These are phyloP conservation scores for Ernsta delagoae DNA, from an alignment of 2,888 invertebrate species.

Conservation along the genomic window DNA sequence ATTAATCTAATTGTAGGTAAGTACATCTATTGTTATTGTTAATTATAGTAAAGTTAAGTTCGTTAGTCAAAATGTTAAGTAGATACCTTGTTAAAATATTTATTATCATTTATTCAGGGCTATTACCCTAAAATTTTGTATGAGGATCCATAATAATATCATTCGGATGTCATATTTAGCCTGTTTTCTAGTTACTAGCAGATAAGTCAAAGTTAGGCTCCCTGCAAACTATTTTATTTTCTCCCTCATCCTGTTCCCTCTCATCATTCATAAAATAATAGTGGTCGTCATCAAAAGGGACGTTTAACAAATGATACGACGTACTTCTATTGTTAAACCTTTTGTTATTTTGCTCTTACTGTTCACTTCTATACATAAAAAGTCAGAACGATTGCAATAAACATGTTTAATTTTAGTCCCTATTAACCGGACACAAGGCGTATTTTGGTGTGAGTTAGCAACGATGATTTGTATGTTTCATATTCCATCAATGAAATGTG, in stretches of 20 bases:
- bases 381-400: slow-evolving; percentile 46
- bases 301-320: slow-evolving; percentile 84
- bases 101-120: no score
- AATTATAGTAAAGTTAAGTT: no score
- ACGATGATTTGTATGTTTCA: slow-evolving; percentile 35
- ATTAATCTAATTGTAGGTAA: no score
- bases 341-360: slow-evolving; percentile 76
- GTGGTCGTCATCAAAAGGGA: slow-evolving; percentile 80
- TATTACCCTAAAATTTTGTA: no score
- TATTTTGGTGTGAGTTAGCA: neutral
- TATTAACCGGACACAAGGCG: slow-evolving; percentile 4
- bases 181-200: neutral
- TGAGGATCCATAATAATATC: no score
- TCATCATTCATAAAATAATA: slow-evolving; percentile 82
- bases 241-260: slow-evolving; percentile 60
- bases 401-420: slow-evolving; percentile 14
- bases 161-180: neutral
- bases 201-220: slow-evolving; percentile 23
- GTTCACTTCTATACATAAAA: slow-evolving; percentile 52
- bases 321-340: slow-evolving; percentile 79
- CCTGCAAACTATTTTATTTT: slow-evolving; percentile 57
- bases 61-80: no score
- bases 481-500: slow-evolving; percentile 58
- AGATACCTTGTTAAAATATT: no score
- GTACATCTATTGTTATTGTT: no score